Evolutionary conservation across 2,113 vertebrate species (phyloP).

Genomic region (Octodon degus): DNA sequence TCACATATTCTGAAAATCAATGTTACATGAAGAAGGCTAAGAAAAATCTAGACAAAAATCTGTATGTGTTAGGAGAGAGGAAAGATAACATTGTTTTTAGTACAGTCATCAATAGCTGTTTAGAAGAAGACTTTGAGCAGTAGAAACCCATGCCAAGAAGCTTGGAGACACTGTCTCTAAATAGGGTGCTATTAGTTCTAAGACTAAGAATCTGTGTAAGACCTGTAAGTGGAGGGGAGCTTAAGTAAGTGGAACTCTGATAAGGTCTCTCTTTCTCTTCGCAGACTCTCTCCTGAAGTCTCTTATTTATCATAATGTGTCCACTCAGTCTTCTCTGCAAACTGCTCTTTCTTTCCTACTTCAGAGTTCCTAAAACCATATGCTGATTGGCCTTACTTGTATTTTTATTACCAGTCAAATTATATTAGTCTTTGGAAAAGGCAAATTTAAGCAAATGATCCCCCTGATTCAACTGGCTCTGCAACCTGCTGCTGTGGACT

Average conservation of each 20-base stretch:
- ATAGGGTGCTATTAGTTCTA: background rate
- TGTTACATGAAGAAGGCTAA: background rate
- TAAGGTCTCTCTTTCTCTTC: background rate
- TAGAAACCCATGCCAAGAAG: background rate
- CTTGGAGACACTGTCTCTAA: background rate
- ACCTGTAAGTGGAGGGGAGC: background rate
- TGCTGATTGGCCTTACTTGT: slow-evolving; percentile 9
- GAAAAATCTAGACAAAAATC: background rate
- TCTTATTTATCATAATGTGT: background rate
- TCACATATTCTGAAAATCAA: background rate
- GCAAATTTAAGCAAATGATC: background rate
- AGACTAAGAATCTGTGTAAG: background rate
- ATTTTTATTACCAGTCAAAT: slow-evolving; percentile 38
- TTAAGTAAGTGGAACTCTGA: background rate
- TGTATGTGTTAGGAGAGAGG: background rate
- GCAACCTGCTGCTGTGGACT: slow-evolving; percentile 18
- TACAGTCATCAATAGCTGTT: background rate
- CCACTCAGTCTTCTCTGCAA: background rate
- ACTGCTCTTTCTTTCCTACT: background rate
- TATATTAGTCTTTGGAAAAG: background rate
- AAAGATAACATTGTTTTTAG: background rate
- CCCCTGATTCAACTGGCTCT: background rate
- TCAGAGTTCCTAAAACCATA: background rate
- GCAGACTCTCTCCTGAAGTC: background rate
- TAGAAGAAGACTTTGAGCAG: background rate